Evolutionary conservation across 2,888 invertebrate genomes (phyloP), one percentile per base, ranked within the genome.

Genomic region (Strigamia maritima): DNA sequence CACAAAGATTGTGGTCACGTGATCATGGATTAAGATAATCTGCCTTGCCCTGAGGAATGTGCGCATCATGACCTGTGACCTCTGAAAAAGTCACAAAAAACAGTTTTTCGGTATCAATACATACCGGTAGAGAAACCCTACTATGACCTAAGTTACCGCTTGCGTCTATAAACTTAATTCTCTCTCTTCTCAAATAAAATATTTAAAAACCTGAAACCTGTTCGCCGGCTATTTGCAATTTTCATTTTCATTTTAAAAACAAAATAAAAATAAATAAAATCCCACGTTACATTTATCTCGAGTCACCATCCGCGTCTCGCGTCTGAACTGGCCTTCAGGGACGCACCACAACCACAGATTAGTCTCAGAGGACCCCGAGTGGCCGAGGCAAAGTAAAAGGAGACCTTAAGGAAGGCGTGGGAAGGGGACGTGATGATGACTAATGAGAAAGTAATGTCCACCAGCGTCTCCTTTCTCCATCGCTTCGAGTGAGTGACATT

Each of bases 381-480:
- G 65, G 65, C 65, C 65, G 24, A 4, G 3, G 65, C 24, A 2
- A 28, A 65, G 65, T 65, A 26, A 65, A 65, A 10, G 28, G 65
- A 19, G 65, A 14, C 2, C 24, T 10, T 26, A 1, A 26, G 24
- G 3, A 60, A 24, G 60, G 60, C 16, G 60, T 22, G 26, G 65
- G 26, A 49, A 26, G 65, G 65, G 65, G 26, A 1, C 1, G 7
- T 65, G 65, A 65, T 65, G 65, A 65, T 65, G 65, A 65, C 65
- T 65, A 65, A 65, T 65, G 65, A 65, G 65, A 65, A 65, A 65
- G 65, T 65, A 65, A 65, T 65, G 65, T 65, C 65, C 65, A 65
- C 65, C 10, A 60, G 26, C 65, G 65, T 26, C 65, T 65, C 65
- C 65, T 65, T 65, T 65, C 24, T 65, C 26, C 65, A 26, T 24